A percentile compares a stretch with the other conserved stretches of the same genome.
These are phyloP conservation scores for Agrypnus murinus DNA, from an alignment of 2,888 invertebrate species.

Conservation along the genomic window DNA sequence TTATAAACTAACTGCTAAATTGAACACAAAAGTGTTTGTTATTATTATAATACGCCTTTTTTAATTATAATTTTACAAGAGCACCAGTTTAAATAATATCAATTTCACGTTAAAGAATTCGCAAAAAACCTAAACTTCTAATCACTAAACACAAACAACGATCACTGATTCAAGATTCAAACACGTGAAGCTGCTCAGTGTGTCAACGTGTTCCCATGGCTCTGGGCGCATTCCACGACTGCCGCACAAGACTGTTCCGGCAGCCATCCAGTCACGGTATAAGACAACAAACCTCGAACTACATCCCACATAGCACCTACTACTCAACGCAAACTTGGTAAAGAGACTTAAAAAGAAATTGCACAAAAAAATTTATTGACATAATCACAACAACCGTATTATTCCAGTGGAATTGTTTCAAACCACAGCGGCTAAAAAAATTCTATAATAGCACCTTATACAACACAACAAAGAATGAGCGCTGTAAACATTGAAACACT, in stretches of 20 bases:
- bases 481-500: not conserved
- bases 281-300: constrained; percentile 52
- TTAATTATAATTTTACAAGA: not conserved
- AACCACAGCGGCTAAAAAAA: no score
- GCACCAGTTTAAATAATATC: no score
- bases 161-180: constrained; percentile 41
- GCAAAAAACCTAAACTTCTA: constrained; percentile 16
- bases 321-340: constrained; percentile 5
- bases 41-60: no score
- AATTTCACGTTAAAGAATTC: not conserved
- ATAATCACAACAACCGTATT: no score
- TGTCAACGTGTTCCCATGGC: constrained; percentile 64
- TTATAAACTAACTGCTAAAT: no score
- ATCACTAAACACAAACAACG: constrained; percentile 30
- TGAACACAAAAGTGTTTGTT: not conserved
- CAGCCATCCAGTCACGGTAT: constrained; percentile 55
- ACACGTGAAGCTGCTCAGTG: constrained; percentile 56
- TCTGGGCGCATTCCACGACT: constrained; percentile 63
- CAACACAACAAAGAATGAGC: no score
- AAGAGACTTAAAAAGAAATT: constrained; percentile 13
- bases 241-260: constrained; percentile 59
- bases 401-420: no score
- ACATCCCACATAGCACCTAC: constrained; percentile 51
- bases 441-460: no score
- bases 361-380: not conserved